Percentiles rank a stretch among this genome's conserved stretches.
These are phyloP conservation scores for Microcebus jonahi DNA, from an alignment of 2,113 vertebrate genomes.

Conservation along the genomic window DNA sequence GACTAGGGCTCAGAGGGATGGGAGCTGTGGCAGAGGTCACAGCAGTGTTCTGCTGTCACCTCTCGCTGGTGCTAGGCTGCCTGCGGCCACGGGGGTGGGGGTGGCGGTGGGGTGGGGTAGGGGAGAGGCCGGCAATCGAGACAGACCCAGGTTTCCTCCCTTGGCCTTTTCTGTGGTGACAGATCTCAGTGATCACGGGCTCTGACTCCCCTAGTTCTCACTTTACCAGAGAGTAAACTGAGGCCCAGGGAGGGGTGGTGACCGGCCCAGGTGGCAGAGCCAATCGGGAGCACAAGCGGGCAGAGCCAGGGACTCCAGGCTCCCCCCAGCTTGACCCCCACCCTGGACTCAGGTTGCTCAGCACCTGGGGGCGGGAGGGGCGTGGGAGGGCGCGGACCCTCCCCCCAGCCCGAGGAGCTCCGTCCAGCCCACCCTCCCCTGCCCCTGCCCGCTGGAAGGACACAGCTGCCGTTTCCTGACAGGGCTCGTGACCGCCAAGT, in stretches of 20 bases:
- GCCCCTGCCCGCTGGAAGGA: not conserved
- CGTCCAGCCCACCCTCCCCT: not conserved
- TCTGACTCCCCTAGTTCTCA: not conserved
- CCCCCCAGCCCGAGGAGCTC: not conserved
- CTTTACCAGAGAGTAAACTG: not conserved
- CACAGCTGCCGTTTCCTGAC: not conserved
- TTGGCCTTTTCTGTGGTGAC: not conserved
- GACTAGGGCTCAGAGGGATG: not conserved
- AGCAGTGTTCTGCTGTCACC: not conserved
- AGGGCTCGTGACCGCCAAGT: not conserved
- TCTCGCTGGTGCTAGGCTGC: not conserved
- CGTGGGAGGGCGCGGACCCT: not conserved
- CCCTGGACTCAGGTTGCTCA: not conserved
- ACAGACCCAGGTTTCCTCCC: not conserved
- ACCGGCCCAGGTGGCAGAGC: not conserved
- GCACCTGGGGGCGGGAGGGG: not conserved
- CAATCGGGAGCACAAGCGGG: not conserved
- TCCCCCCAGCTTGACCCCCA: not conserved
- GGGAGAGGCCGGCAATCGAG: not conserved
- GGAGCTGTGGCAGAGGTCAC: not conserved
- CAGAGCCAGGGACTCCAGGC: not conserved
- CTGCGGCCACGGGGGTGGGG: not conserved
- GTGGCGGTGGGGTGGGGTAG: fast-evolving
- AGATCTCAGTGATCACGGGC: not conserved
- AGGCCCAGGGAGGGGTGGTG: not conserved